phyloP scores from a whole-genome alignment of 2,888 invertebrate genomes.

The Agrotis puta region DNA sequence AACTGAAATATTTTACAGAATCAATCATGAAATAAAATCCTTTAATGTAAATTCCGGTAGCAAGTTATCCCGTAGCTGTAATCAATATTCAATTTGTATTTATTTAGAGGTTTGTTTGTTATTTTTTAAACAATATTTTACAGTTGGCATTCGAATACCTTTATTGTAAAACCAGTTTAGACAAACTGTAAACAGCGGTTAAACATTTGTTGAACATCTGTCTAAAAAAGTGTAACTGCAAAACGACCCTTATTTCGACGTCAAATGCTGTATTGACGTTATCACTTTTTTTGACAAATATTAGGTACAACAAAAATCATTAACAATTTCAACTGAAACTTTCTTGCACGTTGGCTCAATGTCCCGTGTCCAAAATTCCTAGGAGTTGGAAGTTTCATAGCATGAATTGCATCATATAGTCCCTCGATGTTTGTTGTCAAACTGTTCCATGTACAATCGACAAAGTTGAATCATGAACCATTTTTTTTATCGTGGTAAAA shows the following conservation, averaged over 20 bases:
- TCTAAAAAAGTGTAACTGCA: no score
- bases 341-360: neutral
- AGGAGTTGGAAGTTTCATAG: neutral
- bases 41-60: constrained; percentile 2
- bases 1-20: constrained; percentile 18
- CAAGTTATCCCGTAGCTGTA: constrained; percentile 8
- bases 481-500: no score
- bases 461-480: no score
- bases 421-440: neutral
- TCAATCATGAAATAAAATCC: constrained; percentile 7
- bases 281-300: no score
- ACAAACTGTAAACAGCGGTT: neutral
- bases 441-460: neutral
- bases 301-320: no score
- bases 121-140: constrained; percentile 33
- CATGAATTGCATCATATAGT: neutral
- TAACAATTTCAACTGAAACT: neutral
- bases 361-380: neutral
- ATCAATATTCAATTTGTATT: constrained; percentile 39
- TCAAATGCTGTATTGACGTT: no score
- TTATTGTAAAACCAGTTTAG: constrained; percentile 17
- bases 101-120: constrained; percentile 13
- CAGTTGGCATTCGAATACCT: constrained; percentile 7
- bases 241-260: no score
- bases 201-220: no score